Base-by-base conservation (phyloP, 2,113 vertebrate species). In the Megalops atlanticus region DNA sequence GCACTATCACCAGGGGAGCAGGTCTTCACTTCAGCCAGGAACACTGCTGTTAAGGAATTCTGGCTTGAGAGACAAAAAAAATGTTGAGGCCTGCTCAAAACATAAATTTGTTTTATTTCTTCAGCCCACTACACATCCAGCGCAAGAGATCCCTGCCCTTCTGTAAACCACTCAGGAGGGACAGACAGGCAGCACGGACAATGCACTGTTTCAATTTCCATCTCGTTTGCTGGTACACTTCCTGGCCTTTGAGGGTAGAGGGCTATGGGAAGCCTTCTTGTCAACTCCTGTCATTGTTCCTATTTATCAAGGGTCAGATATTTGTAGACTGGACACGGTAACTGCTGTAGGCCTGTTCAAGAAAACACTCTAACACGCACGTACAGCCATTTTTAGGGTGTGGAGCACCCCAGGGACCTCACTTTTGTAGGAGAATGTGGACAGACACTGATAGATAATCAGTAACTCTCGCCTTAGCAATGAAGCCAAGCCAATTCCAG, bases 231-330 rank as follows among this genome's bases (percentile, higher is more conserved):
- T 31, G 43, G 41, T 76, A 11, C 35, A 27, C 27, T 76, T 49
- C 43, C 74, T 31, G 41, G 27, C 74, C 74, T 47, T 76, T 35
- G 40, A 76, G 41, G 41, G 15, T 10, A 33, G 27, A 35, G 16
- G 72, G 39, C 24, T 39, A 38, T 38, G 41, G 41, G 47, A 49
- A 36, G 75, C 33, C 31, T 36, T 45, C n/a, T 58, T 54, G 38
- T 58, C 47, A 54, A 16, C 27, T 77, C 76, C 35, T 54, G 31
- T 43, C 36, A 58, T 58, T 64, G 43, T 78, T 27, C 74, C 14
- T 14, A 36, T 71, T 71, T 24, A 24, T 64, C 18, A 27, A 35
- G 49, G 49, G 49, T 64, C 35, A 27, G 33, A 5, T 21, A 31
- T 52, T 35, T 36, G 45, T 52, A 3, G 27, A 40, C 31, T 16